Evolutionary conservation across 2,797 vertebrate genomes (phyloP).

Genomic region (Allobates femoralis): DNA sequence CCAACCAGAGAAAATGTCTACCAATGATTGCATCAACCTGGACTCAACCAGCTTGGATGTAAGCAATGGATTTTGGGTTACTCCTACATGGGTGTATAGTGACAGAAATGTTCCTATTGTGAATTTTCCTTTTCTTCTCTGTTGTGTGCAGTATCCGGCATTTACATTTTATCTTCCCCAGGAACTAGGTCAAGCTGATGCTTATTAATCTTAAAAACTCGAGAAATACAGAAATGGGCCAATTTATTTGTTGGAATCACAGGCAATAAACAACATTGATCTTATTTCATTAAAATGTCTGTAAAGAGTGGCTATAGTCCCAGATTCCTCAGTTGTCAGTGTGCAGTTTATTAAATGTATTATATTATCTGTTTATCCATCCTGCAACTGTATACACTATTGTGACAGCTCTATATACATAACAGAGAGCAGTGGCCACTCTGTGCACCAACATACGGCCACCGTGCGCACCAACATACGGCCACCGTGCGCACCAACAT

Average conservation of each 20-base stretch:
- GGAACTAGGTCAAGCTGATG: conserved; percentile 71
- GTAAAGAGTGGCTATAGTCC: background rate
- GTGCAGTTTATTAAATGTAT: background rate
- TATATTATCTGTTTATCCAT: no score
- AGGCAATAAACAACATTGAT: conserved; percentile 45
- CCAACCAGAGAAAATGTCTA: background rate
- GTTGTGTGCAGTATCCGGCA: conserved; percentile 22
- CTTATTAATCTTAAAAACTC: conserved; percentile 70
- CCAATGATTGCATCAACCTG: no score
- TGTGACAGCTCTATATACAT: no score
- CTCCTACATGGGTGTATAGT: background rate
- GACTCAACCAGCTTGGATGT: background rate
- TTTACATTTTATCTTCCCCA: conserved; percentile 64
- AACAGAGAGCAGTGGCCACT: no score
- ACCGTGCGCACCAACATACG: no score
- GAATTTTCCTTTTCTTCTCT: background rate
- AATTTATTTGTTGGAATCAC: conserved; percentile 12
- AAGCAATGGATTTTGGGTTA: background rate
- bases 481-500: no score
- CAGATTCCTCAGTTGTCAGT: background rate
- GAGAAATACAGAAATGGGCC: conserved; percentile 41
- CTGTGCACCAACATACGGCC: no score
- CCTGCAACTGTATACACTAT: no score
- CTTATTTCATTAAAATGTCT: conserved; percentile 39
- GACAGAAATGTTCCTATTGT: background rate